Base-by-base conservation (phyloP, 2,113 vertebrate genomes). In the Cygnus buccinator region DNA sequence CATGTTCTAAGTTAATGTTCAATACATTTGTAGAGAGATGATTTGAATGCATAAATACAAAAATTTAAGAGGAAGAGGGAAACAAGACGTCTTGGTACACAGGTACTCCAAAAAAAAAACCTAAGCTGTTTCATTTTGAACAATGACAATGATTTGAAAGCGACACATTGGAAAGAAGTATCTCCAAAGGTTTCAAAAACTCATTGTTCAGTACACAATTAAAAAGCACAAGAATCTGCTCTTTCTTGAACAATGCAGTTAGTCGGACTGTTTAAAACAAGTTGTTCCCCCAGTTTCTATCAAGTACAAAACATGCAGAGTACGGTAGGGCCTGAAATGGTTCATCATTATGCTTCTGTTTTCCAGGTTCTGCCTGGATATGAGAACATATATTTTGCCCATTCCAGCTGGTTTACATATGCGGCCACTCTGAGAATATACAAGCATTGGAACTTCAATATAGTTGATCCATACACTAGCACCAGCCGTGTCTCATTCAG, bases 321-420 rank as follows among this genome's bases (percentile, higher is more conserved):
- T 62, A 26, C 67, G 33, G 11, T 25, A 66, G 21, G 6, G 7
- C 80, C 80, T 73, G 61, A 76, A 90, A 77, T 74, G 19, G 52
- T 20, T 92, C 0, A 71, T 78, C 52, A 52, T 87, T 89, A 65
- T 93, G 29, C 29, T 90, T 90, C 43, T 94, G 31, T 94, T 94
- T 96, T 86, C 63, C 90, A 99, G 99, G 98, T 99, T 97, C 97
- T 99, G 37, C 99, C 99, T 22, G 99, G 99, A 59, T 99, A 98
- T 90, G 99, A 99, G 97, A 99, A 99, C 96, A 98, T 99, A 74
- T 97, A 98, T 95, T 99, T 99, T 87, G 98, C 98, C 87, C 99
- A 99, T 97, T 99, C 99, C 84, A 99, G 99, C 97, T 99, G 99
- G 99, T 99, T 99, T 96, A 99, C 98, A 0, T 99, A 99, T 7